These are phyloP conservation scores for Myotis myotis DNA, from an alignment of 2,797 vertebrate genomes.

Conservation along the genomic window DNA sequence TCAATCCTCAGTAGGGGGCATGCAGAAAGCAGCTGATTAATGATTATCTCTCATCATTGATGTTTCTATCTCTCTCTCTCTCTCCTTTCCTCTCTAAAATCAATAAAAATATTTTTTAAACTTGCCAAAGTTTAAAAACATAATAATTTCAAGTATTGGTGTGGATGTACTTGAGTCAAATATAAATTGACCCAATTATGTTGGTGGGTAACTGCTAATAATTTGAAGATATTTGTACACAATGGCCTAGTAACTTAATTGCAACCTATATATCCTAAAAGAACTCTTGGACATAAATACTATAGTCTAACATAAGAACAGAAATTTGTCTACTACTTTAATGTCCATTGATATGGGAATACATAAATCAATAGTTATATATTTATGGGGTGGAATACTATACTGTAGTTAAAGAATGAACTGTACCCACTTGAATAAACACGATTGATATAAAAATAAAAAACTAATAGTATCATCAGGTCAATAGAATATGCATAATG, in stretches of 20 bases:
- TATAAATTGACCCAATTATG: neutral
- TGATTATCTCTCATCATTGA: no score
- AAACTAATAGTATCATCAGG: neutral
- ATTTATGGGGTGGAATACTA: neutral
- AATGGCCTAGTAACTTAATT: neutral
- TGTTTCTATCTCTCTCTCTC: no score
- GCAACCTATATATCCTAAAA: neutral
- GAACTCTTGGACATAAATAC: neutral
- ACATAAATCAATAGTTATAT: neutral
- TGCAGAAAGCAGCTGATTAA: no score
- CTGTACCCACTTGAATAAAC: neutral
- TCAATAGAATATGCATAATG: neutral
- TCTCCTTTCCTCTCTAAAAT: no score
- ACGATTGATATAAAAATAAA: neutral
- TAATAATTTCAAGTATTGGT: neutral
- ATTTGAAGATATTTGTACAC: neutral
- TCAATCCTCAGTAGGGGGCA: no score
- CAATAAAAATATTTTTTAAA: no score
- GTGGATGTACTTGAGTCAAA: neutral
- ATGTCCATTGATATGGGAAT: neutral
- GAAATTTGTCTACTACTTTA: neutral
- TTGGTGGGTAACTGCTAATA: neutral
- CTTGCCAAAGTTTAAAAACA: neutral
- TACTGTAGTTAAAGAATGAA: neutral
- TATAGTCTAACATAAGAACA: neutral